Evolutionary conservation across 2,888 invertebrate species (phyloP).

Genomic region (Thereva unica): DNA sequence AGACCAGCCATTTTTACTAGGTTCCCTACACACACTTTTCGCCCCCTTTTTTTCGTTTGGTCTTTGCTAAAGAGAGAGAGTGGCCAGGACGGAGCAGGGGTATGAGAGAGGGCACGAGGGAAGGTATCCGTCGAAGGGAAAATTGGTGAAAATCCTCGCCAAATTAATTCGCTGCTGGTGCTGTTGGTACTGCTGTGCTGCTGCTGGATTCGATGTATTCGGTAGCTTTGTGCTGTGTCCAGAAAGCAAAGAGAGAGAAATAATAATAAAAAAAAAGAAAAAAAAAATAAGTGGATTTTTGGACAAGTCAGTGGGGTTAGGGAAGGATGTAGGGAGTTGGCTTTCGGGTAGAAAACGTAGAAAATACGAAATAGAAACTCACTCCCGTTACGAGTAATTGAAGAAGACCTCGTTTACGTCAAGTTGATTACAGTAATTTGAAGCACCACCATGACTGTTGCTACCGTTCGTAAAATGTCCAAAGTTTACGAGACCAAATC

Average conservation of each 20-base stretch:
- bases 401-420: conserved; percentile 31
- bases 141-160: conserved; percentile 26
- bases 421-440: conserved; percentile 35
- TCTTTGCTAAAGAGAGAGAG: neutral
- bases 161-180: conserved; percentile 26
- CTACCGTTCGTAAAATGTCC: neutral
- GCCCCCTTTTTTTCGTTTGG: neutral
- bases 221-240: too few relatives aligned
- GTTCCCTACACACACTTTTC: conserved; percentile 15
- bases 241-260: neutral
- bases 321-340: too few relatives aligned
- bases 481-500: neutral
- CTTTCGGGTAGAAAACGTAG: neutral
- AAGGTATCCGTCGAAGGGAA: conserved; percentile 11
- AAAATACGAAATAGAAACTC: conserved; percentile 19
- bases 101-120: too few relatives aligned
- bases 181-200: neutral
- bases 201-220: too few relatives aligned
- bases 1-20: conserved; percentile 23
- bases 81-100: too few relatives aligned
- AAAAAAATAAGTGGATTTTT: neutral
- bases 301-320: too few relatives aligned
- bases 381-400: conserved; percentile 29
- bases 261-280: neutral
- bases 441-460: conserved; percentile 15